Conservation (phyloP, 2,888 invertebrate genomes). For the Hipparchia sbordonii region DNA sequence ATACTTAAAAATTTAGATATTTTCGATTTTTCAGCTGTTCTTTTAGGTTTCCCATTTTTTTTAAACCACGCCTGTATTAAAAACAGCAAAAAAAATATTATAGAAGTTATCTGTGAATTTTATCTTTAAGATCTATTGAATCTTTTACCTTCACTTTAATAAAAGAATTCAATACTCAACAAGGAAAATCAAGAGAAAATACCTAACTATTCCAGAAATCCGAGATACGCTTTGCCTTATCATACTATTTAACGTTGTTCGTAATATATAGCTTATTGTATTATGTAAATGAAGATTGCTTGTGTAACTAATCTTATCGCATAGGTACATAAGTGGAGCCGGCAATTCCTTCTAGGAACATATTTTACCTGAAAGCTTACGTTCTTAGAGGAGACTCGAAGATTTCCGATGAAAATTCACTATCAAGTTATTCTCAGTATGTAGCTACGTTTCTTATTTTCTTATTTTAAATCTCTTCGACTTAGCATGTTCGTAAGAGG, state of each 20-base stretch:
- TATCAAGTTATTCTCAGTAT: conserved; percentile 9
- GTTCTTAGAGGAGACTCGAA: conserved; percentile 24
- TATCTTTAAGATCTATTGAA: too few species aligned
- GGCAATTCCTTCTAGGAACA: conserved; percentile 25
- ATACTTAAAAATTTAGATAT: too few species aligned
- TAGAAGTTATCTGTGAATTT: too few species aligned
- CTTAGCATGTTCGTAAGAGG: neutral
- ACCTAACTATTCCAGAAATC: neutral
- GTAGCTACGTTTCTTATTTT: neutral
- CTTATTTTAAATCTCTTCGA: neutral
- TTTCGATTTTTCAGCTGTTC: too few species aligned
- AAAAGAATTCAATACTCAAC: too few species aligned
- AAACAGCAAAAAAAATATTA: too few species aligned
- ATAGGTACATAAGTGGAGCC: conserved; percentile 19
- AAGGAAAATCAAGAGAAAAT: too few species aligned
- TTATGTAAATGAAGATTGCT: conserved; percentile 32
- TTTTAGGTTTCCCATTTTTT: too few species aligned
- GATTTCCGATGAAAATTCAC: conserved; percentile 27
- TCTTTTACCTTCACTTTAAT: too few species aligned
- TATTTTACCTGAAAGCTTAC: conserved; percentile 34
- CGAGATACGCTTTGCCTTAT: neutral
- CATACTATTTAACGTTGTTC: neutral
- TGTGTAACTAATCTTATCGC: conserved; percentile 29
- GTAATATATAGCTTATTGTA: conserved; percentile 5
- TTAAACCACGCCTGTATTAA: too few species aligned